Base-by-base conservation (phyloP, 2,797 vertebrate species). In the Esox lucius region DNA sequence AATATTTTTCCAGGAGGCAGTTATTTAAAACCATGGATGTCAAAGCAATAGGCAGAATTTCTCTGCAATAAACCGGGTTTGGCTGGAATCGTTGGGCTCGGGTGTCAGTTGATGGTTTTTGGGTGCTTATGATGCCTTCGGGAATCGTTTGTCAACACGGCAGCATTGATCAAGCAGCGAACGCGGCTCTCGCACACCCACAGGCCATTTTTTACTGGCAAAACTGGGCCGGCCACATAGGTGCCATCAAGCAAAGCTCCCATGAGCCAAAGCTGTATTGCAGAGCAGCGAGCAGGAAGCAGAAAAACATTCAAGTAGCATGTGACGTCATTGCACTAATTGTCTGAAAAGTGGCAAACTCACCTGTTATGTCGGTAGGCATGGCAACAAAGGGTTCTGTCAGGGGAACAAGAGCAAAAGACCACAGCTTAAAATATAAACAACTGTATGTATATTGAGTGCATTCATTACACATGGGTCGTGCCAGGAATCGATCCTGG, bases 371-470 rank as follows among this genome's bases (percentile, higher is more conserved):
- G 91, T 97, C 95, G 26, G 96, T 95, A 85, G 96, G 93, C 82
- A 98, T 96, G 42, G 96, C 96, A 3, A 93, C 88, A 68, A 96
- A 92, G 80, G 97, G 97, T 89, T 97, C 97, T 99, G 35, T 65
- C 31, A 75, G 16, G 66, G 31, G 39, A 49, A 71, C 33, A 31
- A 61, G 15, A 49, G 24, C 62, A 1, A 49, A n/a, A 66, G 12
- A 59, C 33, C 15, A 11, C 12, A 17, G 56, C 12, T 39, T 39
- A 39, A 31, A 39, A 39, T 39, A 39, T 39, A 39, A 39, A 39
- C 35, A 39, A 39, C 5, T 8, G 35, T 39, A 39, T 39, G 35
- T 39, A 5, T 5, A 39, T 39, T 39, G 35, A 39, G 35, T 39
- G 35, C 35, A 39, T 39, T 39, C 35, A 39, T 39, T 39, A 8